phyloP scores from a whole-genome alignment of 2,113 vertebrate species.

The Pholis gunnellus region DNA sequence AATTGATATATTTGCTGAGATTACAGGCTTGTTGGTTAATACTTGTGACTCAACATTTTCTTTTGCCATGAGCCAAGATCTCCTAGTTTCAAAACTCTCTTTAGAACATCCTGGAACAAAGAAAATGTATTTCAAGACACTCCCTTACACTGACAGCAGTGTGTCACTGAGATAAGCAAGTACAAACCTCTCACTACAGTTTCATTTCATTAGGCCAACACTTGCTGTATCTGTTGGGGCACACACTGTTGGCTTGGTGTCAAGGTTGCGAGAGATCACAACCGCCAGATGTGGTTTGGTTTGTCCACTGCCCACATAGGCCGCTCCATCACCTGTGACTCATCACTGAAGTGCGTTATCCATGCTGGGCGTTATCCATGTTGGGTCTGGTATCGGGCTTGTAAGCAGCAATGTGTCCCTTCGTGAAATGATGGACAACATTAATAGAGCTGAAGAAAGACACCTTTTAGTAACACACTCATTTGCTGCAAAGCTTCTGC shows the following conservation, averaged over 20 bases:
- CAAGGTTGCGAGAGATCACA: background rate
- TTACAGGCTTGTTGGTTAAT: background rate
- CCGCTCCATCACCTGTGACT: slow-evolving; percentile 6
- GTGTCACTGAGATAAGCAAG: slow-evolving; percentile 18
- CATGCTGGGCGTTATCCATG: slow-evolving; percentile 3
- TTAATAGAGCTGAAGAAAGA: background rate
- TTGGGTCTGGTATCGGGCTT: background rate
- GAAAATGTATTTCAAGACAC: slow-evolving; percentile 10
- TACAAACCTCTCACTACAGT: slow-evolving; percentile 1
- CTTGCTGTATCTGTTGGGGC: background rate
- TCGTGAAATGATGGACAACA: background rate
- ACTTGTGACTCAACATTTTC: slow-evolving; percentile 20
- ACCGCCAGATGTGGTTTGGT: background rate
- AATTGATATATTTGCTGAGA: background rate
- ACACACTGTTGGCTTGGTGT: background rate
- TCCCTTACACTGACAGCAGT: background rate
- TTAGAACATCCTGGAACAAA: slow-evolving; percentile 3
- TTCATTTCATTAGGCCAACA: background rate
- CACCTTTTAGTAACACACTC: background rate
- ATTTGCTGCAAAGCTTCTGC: background rate
- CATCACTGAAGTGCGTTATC: background rate
- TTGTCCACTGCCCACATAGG: slow-evolving; percentile 11
- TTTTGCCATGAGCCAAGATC: background rate
- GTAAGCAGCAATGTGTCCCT: background rate
- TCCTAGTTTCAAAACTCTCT: slow-evolving; percentile 25